A percentile compares a stretch with the other conserved stretches of the same genome.
Conservation (phyloP, 2,888 invertebrate genomes). For the Salpingus planirostris region DNA sequence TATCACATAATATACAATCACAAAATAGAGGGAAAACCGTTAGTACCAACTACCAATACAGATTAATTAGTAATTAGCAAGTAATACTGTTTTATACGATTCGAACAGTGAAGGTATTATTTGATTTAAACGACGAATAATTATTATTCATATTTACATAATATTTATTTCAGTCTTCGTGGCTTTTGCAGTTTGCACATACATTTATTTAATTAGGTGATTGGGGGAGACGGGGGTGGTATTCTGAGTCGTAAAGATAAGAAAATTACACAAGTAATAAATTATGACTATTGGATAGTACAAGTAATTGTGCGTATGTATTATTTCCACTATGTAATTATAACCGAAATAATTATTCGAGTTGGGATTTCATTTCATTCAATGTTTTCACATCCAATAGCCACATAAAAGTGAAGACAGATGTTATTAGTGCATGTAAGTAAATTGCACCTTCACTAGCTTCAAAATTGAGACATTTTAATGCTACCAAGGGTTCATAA, state of each 20-base stretch:
- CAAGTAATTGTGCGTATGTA: constrained; percentile 4
- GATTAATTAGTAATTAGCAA: no score
- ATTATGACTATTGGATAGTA: constrained; percentile 6
- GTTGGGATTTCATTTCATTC: neutral
- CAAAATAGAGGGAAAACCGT: no score
- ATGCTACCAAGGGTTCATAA: no score
- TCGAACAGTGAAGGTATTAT: neutral
- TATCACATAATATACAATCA: no score
- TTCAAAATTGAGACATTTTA: no score
- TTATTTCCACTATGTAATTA: no score
- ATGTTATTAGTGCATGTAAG: constrained; percentile 1
- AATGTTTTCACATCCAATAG: constrained; percentile 3
- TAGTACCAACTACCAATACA: no score
- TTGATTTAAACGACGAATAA: neutral
- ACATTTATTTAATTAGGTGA: no score
- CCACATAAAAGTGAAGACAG: constrained; percentile 7
- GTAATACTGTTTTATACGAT: no score
- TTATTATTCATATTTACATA: constrained; percentile 1
- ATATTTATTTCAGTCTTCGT: constrained; percentile 23
- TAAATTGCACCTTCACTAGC: no score
- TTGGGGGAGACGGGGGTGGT: no score
- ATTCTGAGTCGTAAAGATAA: neutral
- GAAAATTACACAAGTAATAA: constrained; percentile 12
- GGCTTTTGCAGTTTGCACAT: constrained; percentile 18
- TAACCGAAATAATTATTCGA: no score